Percentiles rank a stretch among this genome's conserved stretches.
phyloP scores from a whole-genome alignment of 2,113 vertebrate species.

The Octodon degus region DNA sequence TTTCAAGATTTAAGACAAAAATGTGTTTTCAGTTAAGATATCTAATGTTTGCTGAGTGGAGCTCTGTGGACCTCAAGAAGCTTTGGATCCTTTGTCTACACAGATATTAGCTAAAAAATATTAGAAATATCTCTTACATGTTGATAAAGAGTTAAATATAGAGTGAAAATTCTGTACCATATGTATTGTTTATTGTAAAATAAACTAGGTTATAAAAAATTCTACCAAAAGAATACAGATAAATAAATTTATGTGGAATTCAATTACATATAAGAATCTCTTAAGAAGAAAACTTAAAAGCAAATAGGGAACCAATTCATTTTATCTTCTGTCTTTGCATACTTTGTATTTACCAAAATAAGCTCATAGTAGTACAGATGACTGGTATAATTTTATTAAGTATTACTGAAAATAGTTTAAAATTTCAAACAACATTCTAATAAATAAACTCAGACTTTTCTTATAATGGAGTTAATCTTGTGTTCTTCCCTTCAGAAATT shows the following conservation, averaged over 20 bases:
- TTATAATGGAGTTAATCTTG: background rate
- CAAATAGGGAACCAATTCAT: background rate
- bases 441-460: constrained; percentile 6
- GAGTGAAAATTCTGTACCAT: background rate
- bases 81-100: background rate
- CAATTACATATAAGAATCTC: background rate
- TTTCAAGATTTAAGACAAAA: background rate
- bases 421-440: background rate
- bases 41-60: background rate
- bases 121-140: background rate
- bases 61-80: background rate
- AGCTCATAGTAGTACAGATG: background rate
- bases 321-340: background rate
- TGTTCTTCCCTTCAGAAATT: background rate
- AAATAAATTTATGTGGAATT: background rate
- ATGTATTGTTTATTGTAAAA: background rate
- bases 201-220: background rate
- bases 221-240: background rate
- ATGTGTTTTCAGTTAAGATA: background rate
- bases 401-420: constrained; percentile 23
- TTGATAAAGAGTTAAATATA: background rate
- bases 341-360: background rate
- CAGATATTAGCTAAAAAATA: background rate
- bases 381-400: background rate
- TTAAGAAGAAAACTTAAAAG: background rate